phyloP scores from a whole-genome alignment of 2,888 invertebrate genomes.

The Drosophila borealis region DNA sequence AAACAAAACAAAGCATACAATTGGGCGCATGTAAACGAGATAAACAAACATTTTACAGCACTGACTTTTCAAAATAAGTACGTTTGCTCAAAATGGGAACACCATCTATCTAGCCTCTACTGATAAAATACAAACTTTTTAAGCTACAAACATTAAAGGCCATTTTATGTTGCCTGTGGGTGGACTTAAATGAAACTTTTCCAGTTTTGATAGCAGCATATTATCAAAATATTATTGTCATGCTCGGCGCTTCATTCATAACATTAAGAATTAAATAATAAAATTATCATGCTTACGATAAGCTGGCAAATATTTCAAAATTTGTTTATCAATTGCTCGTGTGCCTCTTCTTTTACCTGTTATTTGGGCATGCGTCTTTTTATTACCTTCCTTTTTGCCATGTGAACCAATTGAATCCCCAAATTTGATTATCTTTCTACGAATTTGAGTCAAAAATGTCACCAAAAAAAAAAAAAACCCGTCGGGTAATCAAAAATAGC shows the following conservation, averaged over 20 bases:
- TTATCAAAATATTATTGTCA: slow-evolving; percentile 18
- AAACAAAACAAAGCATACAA: background rate
- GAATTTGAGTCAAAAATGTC: background rate
- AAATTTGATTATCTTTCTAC: slow-evolving; percentile 7
- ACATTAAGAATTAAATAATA: slow-evolving; percentile 2
- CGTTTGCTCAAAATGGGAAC: background rate
- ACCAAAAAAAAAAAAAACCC: slow-evolving; percentile 1
- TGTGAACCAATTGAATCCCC: slow-evolving; percentile 17
- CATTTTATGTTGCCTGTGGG: background rate
- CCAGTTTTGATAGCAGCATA: slow-evolving; percentile 17
- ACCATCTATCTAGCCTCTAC: background rate
- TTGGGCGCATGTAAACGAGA: background rate
- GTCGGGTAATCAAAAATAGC: background rate
- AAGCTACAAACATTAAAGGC: background rate
- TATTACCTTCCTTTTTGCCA: slow-evolving; percentile 1
- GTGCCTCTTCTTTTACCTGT: background rate
- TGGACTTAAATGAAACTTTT: slow-evolving; percentile 16
- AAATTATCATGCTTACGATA: slow-evolving; percentile 25
- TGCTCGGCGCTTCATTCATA: slow-evolving; percentile 29
- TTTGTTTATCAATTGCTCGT: slow-evolving; percentile 3
- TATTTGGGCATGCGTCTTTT: slow-evolving; percentile 1
- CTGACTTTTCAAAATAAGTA: background rate
- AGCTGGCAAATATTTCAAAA: slow-evolving; percentile 16
- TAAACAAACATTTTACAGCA: background rate
- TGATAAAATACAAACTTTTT: background rate